phyloP scores from a whole-genome alignment of 2,888 invertebrate genomes.

The Notocelia uddmanniana region DNA sequence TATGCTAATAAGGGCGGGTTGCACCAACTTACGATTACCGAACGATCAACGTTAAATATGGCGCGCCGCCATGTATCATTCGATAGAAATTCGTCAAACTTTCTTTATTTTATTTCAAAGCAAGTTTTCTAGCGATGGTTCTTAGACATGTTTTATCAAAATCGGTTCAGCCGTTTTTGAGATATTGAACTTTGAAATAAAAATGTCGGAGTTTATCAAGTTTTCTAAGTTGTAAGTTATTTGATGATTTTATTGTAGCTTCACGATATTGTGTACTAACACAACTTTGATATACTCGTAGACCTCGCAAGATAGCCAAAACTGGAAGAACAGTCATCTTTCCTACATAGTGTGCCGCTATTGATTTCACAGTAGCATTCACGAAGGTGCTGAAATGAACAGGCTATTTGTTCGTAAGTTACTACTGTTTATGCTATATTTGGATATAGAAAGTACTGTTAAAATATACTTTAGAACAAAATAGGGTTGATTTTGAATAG shows the following conservation, averaged over 20 bases:
- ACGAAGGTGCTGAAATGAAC: slow-evolving; percentile 13
- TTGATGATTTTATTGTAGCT: too few relatives aligned
- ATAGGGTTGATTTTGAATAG: background rate
- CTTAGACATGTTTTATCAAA: too few relatives aligned
- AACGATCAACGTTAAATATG: too few relatives aligned
- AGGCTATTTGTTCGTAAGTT: slow-evolving; percentile 28
- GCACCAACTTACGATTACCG: too few relatives aligned
- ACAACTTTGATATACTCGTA: background rate
- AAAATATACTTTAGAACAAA: background rate
- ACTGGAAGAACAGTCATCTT: background rate
- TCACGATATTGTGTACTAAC: background rate
- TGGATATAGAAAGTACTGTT: background rate
- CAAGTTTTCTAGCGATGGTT: too few relatives aligned
- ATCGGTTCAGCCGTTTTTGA: too few relatives aligned
- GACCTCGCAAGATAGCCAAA: background rate
- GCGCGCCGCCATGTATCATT: too few relatives aligned
- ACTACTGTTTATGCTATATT: slow-evolving; percentile 34
- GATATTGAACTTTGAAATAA: too few relatives aligned
- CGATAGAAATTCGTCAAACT: too few relatives aligned
- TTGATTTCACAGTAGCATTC: slow-evolving; percentile 10
- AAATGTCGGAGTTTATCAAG: too few relatives aligned
- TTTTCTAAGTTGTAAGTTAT: background rate
- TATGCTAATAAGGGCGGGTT: too few relatives aligned
- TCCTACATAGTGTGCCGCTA: background rate
- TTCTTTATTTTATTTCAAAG: too few relatives aligned